Evolutionary conservation across 2,113 vertebrate species (phyloP).

Genomic region (Thunnus thynnus): DNA sequence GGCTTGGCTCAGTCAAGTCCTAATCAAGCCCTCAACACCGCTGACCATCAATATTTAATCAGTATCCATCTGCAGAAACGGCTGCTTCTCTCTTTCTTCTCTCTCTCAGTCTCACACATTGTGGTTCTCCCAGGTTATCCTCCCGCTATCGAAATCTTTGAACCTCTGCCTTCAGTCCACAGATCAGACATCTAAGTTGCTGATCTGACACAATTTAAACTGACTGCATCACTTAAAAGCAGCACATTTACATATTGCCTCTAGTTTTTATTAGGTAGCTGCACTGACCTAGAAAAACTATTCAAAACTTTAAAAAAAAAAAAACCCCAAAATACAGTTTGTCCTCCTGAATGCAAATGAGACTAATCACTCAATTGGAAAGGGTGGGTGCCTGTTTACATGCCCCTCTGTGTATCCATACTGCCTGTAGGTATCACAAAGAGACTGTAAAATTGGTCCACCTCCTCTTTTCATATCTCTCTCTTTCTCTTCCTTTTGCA

Average conservation of each 20-base stretch:
- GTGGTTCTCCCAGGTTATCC: conserved; percentile 24
- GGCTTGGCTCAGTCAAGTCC: conserved; percentile 52
- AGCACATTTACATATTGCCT: conserved; percentile 27
- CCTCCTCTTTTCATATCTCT: conserved; percentile 37
- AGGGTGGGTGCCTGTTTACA: conserved; percentile 53
- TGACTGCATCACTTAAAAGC: conserved; percentile 33
- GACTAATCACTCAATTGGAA: conserved; percentile 56
- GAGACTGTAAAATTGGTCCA: conserved; percentile 44
- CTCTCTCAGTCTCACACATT: conserved; percentile 4
- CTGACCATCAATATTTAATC: conserved; percentile 79
- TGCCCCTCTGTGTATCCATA: conserved; percentile 40
- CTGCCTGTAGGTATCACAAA: conserved; percentile 48
- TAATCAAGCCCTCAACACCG: conserved; percentile 70
- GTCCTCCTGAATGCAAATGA: conserved; percentile 49
- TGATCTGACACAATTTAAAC: conserved; percentile 33
- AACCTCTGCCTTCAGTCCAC: conserved; percentile 28
- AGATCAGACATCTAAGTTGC: conserved; percentile 30
- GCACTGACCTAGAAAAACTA: conserved; percentile 49
- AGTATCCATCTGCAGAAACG: conserved; percentile 74
- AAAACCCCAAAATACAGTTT: conserved; percentile 14
- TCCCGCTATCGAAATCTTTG: conserved; percentile 17
- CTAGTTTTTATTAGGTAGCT: conserved; percentile 28
- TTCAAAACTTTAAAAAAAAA: conserved; percentile 19
- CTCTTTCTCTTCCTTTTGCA: conserved; percentile 23
- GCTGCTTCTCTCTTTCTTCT: conserved; percentile 59